phyloP scores from a whole-genome alignment of 2,888 invertebrate species.

The Mesorhabditis sp. region DNA sequence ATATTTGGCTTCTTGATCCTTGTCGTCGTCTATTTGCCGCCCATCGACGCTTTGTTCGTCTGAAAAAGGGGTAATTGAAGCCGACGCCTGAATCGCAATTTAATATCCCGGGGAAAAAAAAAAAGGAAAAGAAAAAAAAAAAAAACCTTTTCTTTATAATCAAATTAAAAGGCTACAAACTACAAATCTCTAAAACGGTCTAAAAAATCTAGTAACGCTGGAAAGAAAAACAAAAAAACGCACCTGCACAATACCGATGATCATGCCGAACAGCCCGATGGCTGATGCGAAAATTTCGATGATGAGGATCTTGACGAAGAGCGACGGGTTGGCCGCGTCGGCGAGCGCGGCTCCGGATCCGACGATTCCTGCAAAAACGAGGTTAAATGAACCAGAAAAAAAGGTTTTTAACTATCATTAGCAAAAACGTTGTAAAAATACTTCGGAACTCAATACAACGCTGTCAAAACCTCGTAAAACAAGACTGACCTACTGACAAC shows the following conservation, averaged over 20 bases:
- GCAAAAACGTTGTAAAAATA: not conserved
- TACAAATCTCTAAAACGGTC: not conserved
- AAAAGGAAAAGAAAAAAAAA: not conserved
- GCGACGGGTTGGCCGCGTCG: slow-evolving; percentile 90
- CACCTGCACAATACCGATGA: slow-evolving; percentile 76
- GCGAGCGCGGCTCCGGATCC: slow-evolving; percentile 94
- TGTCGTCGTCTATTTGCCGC: slow-evolving; percentile 23
- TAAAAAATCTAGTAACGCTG: not conserved
- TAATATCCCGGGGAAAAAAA: not conserved
- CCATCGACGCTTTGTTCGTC: slow-evolving; percentile 46
- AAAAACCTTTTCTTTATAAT: not conserved
- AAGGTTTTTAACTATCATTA: not conserved
- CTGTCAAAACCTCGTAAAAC: not conserved
- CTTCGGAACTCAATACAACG: not conserved
- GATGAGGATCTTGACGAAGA: slow-evolving; percentile 96
- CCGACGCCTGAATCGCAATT: no score
- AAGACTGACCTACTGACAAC: slow-evolving; percentile 70
- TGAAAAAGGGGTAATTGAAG: slow-evolving; percentile 15
- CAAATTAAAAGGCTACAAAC: not conserved
- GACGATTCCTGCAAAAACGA: slow-evolving; percentile 73
- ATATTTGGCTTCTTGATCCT: not conserved
- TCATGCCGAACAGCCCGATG: slow-evolving; percentile 95
- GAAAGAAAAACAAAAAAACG: slow-evolving; percentile 7
- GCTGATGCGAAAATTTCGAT: slow-evolving; percentile 99
- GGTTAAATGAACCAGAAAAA: not conserved